Conservation (phyloP, 2,797 vertebrate species). For the Coregonus suidteri region DNA sequence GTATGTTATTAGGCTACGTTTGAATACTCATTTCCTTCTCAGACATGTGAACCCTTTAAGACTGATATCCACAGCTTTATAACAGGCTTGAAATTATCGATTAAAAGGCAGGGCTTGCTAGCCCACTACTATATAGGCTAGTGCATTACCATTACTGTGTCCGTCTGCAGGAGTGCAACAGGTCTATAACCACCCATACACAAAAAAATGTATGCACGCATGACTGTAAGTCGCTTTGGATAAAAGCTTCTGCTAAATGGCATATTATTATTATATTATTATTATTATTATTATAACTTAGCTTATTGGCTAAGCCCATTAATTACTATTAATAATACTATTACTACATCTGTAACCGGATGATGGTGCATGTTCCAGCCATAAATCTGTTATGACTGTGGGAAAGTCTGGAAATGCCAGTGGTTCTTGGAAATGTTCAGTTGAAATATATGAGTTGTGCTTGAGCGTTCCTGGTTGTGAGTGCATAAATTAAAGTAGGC, state of each 20-base stretch:
- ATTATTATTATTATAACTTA: background rate
- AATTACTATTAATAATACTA: background rate
- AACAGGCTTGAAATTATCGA: too few species aligned
- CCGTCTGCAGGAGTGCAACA: background rate
- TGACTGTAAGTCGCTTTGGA: too few species aligned
- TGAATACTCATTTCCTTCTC: conserved; percentile 50
- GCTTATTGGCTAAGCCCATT: background rate
- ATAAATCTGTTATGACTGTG: background rate
- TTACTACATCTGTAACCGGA: background rate
- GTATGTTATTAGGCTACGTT: conserved; percentile 55
- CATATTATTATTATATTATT: too few species aligned
- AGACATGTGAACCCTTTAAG: background rate
- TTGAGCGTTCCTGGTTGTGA: background rate
- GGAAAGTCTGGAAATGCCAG: background rate
- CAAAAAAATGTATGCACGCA: too few species aligned
- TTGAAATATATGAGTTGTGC: background rate
- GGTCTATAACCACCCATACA: background rate
- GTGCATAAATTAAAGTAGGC: background rate
- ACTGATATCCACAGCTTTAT: background rate
- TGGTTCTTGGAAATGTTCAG: background rate
- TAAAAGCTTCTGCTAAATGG: too few species aligned
- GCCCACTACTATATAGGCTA: background rate
- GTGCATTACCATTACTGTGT: background rate
- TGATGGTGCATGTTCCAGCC: background rate
- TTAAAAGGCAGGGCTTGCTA: background rate